A percentile compares a stretch with the other conserved stretches of the same genome.
Conservation (phyloP, 1,140 invertebrate species). For the Euborellia annulipes region DNA sequence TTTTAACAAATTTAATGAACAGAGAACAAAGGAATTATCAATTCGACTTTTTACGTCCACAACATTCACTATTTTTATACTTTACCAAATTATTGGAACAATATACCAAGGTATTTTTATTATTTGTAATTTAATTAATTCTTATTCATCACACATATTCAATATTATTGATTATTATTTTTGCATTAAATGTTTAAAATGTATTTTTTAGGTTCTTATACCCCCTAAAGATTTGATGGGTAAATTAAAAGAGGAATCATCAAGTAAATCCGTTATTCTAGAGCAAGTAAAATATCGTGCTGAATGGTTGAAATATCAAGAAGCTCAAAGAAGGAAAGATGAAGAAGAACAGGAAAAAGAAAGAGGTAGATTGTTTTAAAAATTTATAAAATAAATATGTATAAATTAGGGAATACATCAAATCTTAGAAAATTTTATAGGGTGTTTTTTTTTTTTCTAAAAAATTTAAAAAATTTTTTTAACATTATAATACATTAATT, state of each 20-base stretch:
- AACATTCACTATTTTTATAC: slow-evolving; percentile 97
- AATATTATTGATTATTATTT: slow-evolving; percentile 1
- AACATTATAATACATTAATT: no score
- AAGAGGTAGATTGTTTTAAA: slow-evolving; percentile 36
- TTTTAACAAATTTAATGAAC: slow-evolving; percentile 96
- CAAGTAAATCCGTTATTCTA: slow-evolving; percentile 57
- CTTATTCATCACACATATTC: background rate
- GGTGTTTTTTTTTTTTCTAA: no score
- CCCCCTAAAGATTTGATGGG: slow-evolving; percentile 81
- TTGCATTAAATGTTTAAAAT: slow-evolving; percentile 1
- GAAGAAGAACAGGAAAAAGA: slow-evolving; percentile 92
- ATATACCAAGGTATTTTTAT: slow-evolving; percentile 68
- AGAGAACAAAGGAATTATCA: slow-evolving; percentile 96
- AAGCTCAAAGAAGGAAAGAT: slow-evolving; percentile 76
- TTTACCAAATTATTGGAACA: slow-evolving; percentile 97
- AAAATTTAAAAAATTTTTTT: no score
- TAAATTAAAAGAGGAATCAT: slow-evolving; percentile 62
- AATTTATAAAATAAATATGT: slow-evolving; percentile 5
- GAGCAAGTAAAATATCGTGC: slow-evolving; percentile 88
- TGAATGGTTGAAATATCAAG: slow-evolving; percentile 91
- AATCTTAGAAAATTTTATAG: no score
- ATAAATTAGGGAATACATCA: no score
- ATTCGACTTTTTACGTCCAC: slow-evolving; percentile 96
- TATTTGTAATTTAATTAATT: slow-evolving; percentile 2
- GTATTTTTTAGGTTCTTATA: slow-evolving; percentile 53